phyloP scores from a whole-genome alignment of 1,140 invertebrate species.

The Diorhabda carinulata region DNA sequence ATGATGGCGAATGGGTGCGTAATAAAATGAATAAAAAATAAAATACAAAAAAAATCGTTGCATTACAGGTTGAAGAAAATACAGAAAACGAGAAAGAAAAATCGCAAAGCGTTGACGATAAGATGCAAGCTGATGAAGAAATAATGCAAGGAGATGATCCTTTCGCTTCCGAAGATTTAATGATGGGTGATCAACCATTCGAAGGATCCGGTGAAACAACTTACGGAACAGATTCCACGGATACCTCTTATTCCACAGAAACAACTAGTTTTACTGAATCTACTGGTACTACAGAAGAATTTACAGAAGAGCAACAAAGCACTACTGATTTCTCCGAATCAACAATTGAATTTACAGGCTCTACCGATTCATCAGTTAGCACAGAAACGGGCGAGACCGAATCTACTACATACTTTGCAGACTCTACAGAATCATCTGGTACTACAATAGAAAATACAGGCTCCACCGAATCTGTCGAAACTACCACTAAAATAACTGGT shows the following conservation, averaged over 20 bases:
- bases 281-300: conserved; percentile 13
- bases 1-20: conserved; percentile 55
- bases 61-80: neutral
- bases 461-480: neutral
- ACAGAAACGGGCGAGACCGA: neutral
- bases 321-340: neutral
- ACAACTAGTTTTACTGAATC: conserved; percentile 17
- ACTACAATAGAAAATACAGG: conserved; percentile 3
- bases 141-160: conserved; percentile 30
- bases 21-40: conserved; percentile 34
- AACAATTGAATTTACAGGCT: conserved; percentile 14
- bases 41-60: conserved; percentile 16
- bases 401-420: neutral
- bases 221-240: conserved; percentile 3
- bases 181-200: conserved; percentile 57
- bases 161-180: conserved; percentile 53
- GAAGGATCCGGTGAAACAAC: conserved; percentile 37
- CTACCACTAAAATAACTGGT: conserved; percentile 15
- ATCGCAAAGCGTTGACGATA: neutral
- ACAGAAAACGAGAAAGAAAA: conserved; percentile 11
- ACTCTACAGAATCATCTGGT: neutral
- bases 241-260: conserved; percentile 16
- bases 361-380: conserved; percentile 11
- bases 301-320: too few relatives aligned
- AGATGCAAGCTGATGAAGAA: neutral